Evolutionary conservation across 2,113 vertebrate genomes (phyloP).

Genomic region (Galbula dea): DNA sequence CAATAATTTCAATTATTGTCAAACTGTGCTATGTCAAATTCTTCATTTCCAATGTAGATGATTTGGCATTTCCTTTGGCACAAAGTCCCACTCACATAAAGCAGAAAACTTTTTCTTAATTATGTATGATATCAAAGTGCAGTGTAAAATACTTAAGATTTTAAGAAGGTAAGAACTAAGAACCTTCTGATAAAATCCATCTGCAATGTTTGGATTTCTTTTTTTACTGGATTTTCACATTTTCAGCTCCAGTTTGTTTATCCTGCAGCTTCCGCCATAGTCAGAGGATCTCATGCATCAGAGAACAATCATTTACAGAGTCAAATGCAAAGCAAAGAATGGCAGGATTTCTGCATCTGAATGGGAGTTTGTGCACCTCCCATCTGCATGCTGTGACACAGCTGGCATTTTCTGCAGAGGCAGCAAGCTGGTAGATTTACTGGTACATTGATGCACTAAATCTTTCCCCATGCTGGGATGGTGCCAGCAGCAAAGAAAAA

Average conservation of each 20-base stretch:
- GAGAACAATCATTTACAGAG: background rate
- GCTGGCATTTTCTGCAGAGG: constrained; percentile 10
- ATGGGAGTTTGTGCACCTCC: background rate
- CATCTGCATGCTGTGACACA: background rate
- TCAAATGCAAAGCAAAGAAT: background rate
- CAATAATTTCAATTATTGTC: background rate
- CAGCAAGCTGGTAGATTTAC: background rate
- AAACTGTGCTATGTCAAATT: background rate
- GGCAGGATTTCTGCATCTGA: background rate
- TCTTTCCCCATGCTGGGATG: background rate
- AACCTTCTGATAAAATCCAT: background rate
- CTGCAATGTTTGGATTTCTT: background rate
- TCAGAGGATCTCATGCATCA: background rate
- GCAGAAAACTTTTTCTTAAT: background rate
- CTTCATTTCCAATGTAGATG: background rate
- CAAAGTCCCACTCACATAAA: background rate
- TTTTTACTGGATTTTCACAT: background rate
- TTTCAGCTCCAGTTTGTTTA: background rate
- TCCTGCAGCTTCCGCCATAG: background rate
- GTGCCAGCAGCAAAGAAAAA: background rate
- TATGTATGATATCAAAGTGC: background rate
- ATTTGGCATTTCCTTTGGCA: background rate
- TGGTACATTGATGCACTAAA: background rate
- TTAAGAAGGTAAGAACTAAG: background rate
- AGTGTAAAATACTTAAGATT: background rate